Conservation (phyloP, 2,888 invertebrate genomes). For the Anorthoa munda region DNA sequence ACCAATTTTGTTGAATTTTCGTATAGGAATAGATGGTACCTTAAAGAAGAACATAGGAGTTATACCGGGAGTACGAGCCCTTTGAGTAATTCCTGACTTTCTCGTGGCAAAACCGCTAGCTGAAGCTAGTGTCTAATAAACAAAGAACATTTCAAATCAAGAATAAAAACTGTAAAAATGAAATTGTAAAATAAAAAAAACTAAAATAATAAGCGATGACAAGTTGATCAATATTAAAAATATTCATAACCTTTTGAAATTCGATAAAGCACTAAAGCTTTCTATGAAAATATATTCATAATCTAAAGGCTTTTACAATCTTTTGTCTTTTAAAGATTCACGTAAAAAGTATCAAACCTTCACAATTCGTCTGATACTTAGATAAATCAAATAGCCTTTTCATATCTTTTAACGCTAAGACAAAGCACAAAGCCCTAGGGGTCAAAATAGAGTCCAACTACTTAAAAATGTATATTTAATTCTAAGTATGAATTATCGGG, state of each 20-base stretch:
- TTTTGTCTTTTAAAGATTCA: slow-evolving; percentile 23
- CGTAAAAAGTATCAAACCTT: slow-evolving; percentile 13
- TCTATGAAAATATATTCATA: slow-evolving; percentile 16
- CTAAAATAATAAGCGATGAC: background rate
- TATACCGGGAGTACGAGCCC: too few species aligned
- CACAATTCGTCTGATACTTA: slow-evolving; percentile 16
- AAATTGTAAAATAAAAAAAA: background rate
- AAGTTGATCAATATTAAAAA: background rate
- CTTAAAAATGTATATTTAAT: slow-evolving; percentile 4
- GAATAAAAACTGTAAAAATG: background rate
- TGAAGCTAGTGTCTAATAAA: background rate
- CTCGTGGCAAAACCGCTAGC: too few species aligned
- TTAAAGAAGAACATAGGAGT: background rate
- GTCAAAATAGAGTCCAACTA: background rate
- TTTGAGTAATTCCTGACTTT: too few species aligned
- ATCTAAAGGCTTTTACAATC: slow-evolving; percentile 13
- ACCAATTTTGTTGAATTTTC: background rate
- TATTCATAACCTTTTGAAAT: slow-evolving; percentile 5
- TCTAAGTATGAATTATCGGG: slow-evolving; percentile 8
- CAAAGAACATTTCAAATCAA: background rate
- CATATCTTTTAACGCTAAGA: slow-evolving; percentile 10
- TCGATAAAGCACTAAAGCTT: slow-evolving; percentile 10
- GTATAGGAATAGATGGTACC: background rate
- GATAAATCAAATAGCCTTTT: slow-evolving; percentile 23
- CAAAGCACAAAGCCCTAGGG: slow-evolving; percentile 14